Base-by-base conservation (phyloP, 2,797 vertebrate genomes). In the Phataginus tetradactyla region DNA sequence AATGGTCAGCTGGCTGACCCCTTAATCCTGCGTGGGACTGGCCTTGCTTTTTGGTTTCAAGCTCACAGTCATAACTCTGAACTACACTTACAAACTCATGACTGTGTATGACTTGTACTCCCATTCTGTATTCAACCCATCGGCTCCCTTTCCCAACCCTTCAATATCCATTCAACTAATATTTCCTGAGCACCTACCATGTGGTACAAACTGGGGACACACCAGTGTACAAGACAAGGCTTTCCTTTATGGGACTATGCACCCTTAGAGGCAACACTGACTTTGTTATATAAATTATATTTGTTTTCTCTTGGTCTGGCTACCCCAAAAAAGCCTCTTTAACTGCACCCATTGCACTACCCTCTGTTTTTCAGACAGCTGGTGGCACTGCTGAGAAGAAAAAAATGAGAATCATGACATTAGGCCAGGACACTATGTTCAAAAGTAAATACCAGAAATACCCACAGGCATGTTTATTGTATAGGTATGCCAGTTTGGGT, bases 361-460 rank as follows among this genome's bases (percentile, higher is more conserved):
- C 53, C 42, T 53, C n/a, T 32, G 37, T 20, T 84, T 85, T 78
- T 59, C 39, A 86, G 87, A 90, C 9, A 72, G 10, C 55, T 37
- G 34, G 42, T 71, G 8, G 42, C 64, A 89, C 0, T n/a, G 55
- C 64, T 92, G 11, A 69, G 55, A 77, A 68, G n/a, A n/a, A 69
- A 66, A 32, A 23, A 80, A 29, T 32, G 10, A 66, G 21, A 91
- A 45, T 83, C 42, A 55, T 27, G 27, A 87, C 32, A 80, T 61
- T 68, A 71, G 69, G 39, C 39, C 27, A 37, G n/a, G 34, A 23
- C 1, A 8, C 37, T 13, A 18, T 7, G 39, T 68, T 49, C 72
- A 83, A 79, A 97, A 85, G 49, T 69, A 84, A 93, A 89, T 18
- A 39, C 53, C 59, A 75, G 8, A 93, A 79, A 83, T 61, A 68